Conservation (phyloP, 1,140 invertebrate species). For the Hermatobates lingyangjiaoensis region DNA sequence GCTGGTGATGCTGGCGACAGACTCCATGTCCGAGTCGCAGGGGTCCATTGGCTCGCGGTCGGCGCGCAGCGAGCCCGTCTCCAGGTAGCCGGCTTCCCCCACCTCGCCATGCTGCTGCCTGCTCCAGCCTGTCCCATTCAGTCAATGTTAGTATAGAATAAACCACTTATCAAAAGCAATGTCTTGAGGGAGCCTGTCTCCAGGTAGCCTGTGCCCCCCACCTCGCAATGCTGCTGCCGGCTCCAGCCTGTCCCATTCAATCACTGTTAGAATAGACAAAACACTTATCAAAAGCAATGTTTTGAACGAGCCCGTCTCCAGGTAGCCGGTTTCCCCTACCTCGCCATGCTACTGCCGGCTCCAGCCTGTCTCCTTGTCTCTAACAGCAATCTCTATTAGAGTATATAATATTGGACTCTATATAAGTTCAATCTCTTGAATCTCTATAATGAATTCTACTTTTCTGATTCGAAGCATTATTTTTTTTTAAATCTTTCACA, state of each 20-base stretch:
- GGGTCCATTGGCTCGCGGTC: constrained; percentile 35
- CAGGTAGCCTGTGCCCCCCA: constrained; percentile 22
- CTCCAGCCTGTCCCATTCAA: constrained; percentile 36
- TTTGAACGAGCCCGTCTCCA: constrained; percentile 28
- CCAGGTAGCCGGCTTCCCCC: constrained; percentile 22
- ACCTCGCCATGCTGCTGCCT: constrained; percentile 35
- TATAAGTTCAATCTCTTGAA: no score
- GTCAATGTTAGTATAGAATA: not conserved
- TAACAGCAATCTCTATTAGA: no score
- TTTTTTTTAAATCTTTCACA: no score
- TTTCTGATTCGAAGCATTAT: no score
- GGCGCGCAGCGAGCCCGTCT: constrained; percentile 29
- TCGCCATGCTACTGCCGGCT: constrained; percentile 40
- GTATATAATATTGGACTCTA: no score
- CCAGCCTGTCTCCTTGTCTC: constrained; percentile 35
- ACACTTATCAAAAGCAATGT: no score
- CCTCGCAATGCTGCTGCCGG: constrained; percentile 35
- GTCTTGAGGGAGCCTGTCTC: constrained; percentile 29
- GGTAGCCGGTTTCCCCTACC: constrained; percentile 23
- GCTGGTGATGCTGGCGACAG: constrained; percentile 64
- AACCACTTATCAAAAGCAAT: no score
- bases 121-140: constrained; percentile 37
- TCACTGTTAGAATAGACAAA: not conserved
- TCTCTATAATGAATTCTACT: no score
- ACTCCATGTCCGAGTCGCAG: constrained; percentile 75